Base-by-base conservation (phyloP, 2,113 vertebrate genomes). In the Steatornis caripensis region DNA sequence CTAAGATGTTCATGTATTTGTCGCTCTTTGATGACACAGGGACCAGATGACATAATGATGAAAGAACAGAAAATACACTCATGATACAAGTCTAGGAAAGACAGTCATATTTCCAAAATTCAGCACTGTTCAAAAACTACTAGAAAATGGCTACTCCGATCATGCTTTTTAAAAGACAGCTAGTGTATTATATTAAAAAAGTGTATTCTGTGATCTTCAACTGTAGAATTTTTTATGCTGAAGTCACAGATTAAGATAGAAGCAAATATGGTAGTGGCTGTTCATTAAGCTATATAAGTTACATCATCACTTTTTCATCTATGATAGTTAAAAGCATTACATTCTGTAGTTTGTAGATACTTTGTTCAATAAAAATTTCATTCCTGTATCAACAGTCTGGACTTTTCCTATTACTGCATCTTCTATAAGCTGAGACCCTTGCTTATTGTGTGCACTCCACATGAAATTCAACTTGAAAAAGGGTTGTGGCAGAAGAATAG, bases 1-100 rank as follows among this genome's bases (percentile, higher is more conserved):
- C 48, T 37, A 87, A 69, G 70, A 51, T 29, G 48, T 34, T 68
- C 34, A 11, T 8, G 5, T 64, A 46, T 46, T 87, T 2, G 4
- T 37, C 15, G 0, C 34, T 84, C 57, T 62, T 45, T 34, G 55
- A 41, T 16, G 49, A 74, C 54, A 87, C 17, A 34, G 24, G 9
- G 57, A 48, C 9, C 5, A 79, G n/a, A 41, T 9, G 20, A 16
- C 14, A 37, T 32, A 84, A 80, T 0, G 0, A 48, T 34, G n/a
- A 85, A 79, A 75, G 32, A 85, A 49, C 16, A 68, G 58, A 81
- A 91, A 68, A 57, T 27, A 27, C 8, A 51, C 19, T 41, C 1
- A 0, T 41, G 7, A 58, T 43, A 46, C 8, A 71, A 83, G 18
- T 29, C 48, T 92, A 72, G n/a, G n/a, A n/a, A n/a, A 65, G 61